phyloP scores from a whole-genome alignment of 2,888 invertebrate species.

The Oxyteleia sp. region DNA sequence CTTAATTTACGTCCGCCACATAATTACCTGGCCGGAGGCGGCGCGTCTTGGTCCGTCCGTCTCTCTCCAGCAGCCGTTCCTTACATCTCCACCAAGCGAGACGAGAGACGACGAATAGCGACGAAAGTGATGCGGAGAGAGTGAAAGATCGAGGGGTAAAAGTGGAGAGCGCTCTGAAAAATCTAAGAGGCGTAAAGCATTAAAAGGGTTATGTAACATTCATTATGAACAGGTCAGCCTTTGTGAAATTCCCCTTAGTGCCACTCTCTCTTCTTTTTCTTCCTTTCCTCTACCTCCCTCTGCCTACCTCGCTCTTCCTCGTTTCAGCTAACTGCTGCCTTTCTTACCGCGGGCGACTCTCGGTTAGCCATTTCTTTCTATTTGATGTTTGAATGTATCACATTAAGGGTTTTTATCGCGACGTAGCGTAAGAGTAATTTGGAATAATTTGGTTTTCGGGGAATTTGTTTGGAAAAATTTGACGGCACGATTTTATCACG shows the following conservation, averaged over 20 bases:
- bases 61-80: slow-evolving; percentile 40
- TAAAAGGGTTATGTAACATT: slow-evolving; percentile 88
- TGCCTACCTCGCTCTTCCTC: slow-evolving; percentile 16
- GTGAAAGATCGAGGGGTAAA: slow-evolving; percentile 72
- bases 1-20: slow-evolving; percentile 88
- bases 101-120: slow-evolving; percentile 44
- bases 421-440: too few species aligned
- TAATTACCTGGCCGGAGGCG: slow-evolving; percentile 86
- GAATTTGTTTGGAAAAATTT: background rate
- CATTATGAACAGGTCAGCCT: slow-evolving; percentile 86
- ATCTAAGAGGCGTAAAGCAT: slow-evolving; percentile 88
- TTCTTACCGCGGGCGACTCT: too few species aligned
- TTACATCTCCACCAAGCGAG: slow-evolving; percentile 39
- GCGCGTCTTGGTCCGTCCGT: slow-evolving; percentile 56
- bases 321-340: too few species aligned
- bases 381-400: slow-evolving; percentile 5
- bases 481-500: slow-evolving; percentile 16
- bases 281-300: slow-evolving; percentile 4
- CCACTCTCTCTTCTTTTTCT: slow-evolving; percentile 65
- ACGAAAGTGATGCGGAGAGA: slow-evolving; percentile 66
- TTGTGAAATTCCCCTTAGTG: slow-evolving; percentile 86
- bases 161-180: slow-evolving; percentile 84
- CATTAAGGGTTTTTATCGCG: slow-evolving; percentile 2
- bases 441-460: background rate
- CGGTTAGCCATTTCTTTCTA: slow-evolving; percentile 6